These are phyloP conservation scores for Temnothorax rugatulus DNA, from an alignment of 2,888 invertebrate genomes.

Conservation along the genomic window DNA sequence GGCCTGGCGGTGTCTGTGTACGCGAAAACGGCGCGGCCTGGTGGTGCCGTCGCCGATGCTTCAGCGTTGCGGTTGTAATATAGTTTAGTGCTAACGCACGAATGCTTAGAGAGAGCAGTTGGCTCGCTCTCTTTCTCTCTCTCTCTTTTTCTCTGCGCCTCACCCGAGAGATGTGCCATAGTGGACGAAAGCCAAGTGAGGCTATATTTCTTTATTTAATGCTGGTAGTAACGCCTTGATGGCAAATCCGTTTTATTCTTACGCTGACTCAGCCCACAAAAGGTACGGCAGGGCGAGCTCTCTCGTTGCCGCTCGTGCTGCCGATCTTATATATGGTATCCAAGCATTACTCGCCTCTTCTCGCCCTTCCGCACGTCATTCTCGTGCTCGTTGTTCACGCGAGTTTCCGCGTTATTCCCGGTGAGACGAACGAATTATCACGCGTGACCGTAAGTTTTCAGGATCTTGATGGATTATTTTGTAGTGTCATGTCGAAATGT, in stretches of 20 bases:
- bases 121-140: neutral
- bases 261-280: conserved; percentile 81
- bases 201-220: conserved; percentile 85
- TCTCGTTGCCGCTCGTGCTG: conserved; percentile 25
- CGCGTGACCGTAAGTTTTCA: neutral
- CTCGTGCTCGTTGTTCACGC: conserved; percentile 46
- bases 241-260: conserved; percentile 83
- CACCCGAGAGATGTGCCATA: conserved; percentile 68
- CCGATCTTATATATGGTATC: conserved; percentile 59
- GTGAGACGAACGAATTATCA: neutral
- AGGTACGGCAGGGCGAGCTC: conserved; percentile 51
- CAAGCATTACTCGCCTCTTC: conserved; percentile 59
- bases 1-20: conserved; percentile 53
- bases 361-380: conserved; percentile 54
- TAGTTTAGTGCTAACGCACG: conserved; percentile 83
- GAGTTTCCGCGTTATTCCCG: neutral
- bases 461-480: neutral
- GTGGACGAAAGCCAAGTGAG: conserved; percentile 76
- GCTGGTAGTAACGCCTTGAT: conserved; percentile 82
- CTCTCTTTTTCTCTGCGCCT: neutral
- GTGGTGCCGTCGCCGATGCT: conserved; percentile 40
- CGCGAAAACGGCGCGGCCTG: conserved; percentile 60
- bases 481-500: neutral
- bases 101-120: conserved; percentile 77
- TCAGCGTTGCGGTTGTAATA: conserved; percentile 82